These are phyloP conservation scores for Tachycineta bicolor DNA, from an alignment of 2,113 vertebrate genomes.

Conservation along the genomic window DNA sequence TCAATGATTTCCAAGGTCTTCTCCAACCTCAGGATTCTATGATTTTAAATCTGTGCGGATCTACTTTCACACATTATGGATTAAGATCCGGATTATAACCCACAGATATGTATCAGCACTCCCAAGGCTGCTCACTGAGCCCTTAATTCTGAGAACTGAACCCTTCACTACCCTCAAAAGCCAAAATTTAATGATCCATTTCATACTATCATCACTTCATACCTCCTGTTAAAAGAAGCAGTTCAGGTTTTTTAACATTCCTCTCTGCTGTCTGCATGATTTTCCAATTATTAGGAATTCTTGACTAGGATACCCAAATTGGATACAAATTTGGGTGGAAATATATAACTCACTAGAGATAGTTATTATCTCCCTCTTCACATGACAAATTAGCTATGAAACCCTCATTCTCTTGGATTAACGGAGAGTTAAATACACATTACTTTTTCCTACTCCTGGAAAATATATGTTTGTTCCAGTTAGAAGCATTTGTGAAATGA, in stretches of 20 bases:
- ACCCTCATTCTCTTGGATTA: background rate
- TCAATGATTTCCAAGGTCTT: background rate
- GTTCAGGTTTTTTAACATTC: background rate
- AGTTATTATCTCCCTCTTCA: background rate
- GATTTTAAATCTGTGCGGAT: background rate
- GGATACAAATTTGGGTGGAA: background rate
- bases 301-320: background rate
- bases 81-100: background rate
- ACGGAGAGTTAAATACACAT: background rate
- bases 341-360: background rate
- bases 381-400: background rate
- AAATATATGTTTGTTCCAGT: background rate
- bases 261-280: background rate
- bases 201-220: background rate
- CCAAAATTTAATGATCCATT: background rate
- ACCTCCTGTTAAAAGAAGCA: background rate
- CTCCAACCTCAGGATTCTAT: background rate
- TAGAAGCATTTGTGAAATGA: background rate
- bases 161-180: background rate
- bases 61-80: background rate
- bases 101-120: accelerated
- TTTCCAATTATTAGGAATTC: background rate
- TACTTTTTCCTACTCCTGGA: background rate
- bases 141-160: background rate
- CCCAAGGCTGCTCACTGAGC: background rate